phyloP scores from a whole-genome alignment of 2,797 vertebrate species.

The Pagetopsis macropterus region DNA sequence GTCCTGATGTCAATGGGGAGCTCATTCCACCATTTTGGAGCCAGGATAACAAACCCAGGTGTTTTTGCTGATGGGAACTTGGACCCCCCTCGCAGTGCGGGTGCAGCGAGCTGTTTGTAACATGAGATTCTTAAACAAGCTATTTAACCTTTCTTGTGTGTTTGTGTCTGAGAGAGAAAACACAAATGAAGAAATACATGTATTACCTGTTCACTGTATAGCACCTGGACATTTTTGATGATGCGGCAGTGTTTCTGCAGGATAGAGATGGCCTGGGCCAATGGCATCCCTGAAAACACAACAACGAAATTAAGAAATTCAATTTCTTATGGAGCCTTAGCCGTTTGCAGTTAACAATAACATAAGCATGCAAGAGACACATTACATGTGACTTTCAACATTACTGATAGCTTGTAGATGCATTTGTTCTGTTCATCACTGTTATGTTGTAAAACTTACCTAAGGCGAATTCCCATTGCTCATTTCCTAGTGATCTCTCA shows the following conservation, averaged over 20 bases:
- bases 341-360: no score
- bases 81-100: no score
- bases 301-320: neutral
- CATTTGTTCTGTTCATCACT: neutral
- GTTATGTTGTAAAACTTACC: conserved; percentile 78
- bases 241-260: conserved; percentile 98
- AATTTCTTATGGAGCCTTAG: neutral
- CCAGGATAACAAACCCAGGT: no score
- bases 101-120: no score
- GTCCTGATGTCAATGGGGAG: no score
- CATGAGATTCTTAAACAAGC: neutral
- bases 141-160: neutral
- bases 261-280: conserved; percentile 98
- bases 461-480: conserved; percentile 99
- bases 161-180: neutral
- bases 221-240: conserved; percentile 98
- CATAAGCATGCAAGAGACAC: neutral
- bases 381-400: neutral
- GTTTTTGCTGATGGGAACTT: no score
- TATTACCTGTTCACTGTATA: conserved; percentile 98
- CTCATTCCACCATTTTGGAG: no score
- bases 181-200: neutral
- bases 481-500: conserved; percentile 98
- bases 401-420: neutral
- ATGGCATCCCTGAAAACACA: conserved; percentile 89